These are phyloP conservation scores for Neocrepidodera transversa DNA, from an alignment of 2,888 invertebrate genomes.

Conservation along the genomic window DNA sequence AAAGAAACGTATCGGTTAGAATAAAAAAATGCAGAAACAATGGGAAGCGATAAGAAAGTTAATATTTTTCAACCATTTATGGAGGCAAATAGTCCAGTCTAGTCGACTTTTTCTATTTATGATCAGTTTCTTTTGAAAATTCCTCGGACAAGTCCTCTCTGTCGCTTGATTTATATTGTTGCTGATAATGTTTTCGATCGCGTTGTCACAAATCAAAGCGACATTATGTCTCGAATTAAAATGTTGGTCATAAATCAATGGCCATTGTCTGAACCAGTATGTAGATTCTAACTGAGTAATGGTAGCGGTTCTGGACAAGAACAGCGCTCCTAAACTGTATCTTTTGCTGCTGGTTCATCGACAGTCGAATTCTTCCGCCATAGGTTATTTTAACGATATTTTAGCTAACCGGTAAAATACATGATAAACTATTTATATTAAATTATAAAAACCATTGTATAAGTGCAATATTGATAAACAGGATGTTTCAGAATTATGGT, in stretches of 20 bases:
- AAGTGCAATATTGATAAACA: too few relatives aligned
- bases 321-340: slow-evolving; percentile 47
- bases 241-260: slow-evolving; percentile 59
- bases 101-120: slow-evolving; percentile 52
- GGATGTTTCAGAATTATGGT: too few relatives aligned
- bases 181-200: slow-evolving; percentile 59
- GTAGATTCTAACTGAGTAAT: slow-evolving; percentile 58
- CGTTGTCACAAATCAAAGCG: slow-evolving; percentile 61
- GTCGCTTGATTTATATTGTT: slow-evolving; percentile 56
- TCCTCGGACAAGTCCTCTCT: slow-evolving; percentile 39
- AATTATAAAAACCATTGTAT: too few relatives aligned
- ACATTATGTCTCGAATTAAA: slow-evolving; percentile 61
- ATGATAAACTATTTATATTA: too few relatives aligned
- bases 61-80: slow-evolving; percentile 46
- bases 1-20: slow-evolving; percentile 31
- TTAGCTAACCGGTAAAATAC: too few relatives aligned
- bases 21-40: slow-evolving; percentile 45
- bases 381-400: slow-evolving; percentile 21
- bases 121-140: slow-evolving; percentile 48
- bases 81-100: slow-evolving; percentile 48
- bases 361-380: slow-evolving; percentile 25
- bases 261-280: slow-evolving; percentile 60
- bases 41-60: slow-evolving; percentile 45
- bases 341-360: slow-evolving; percentile 40
- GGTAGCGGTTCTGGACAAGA: slow-evolving; percentile 45